Conservation (phyloP, 92 coral and sea anemone species). For the Actinernus sp. region DNA sequence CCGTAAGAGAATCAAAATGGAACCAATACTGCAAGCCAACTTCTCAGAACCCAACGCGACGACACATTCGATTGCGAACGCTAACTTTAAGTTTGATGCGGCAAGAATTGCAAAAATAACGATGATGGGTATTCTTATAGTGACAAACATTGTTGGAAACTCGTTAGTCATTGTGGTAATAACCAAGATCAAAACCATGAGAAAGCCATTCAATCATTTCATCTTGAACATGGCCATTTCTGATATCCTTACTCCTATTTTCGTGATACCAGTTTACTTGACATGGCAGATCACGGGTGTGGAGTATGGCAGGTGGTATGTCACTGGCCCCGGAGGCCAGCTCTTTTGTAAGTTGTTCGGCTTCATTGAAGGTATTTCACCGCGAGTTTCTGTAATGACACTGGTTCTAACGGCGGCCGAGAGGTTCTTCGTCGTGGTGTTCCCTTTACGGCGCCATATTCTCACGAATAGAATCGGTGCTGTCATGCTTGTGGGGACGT, state of each 20-base stretch:
- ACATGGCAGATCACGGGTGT: slow-evolving; percentile 15
- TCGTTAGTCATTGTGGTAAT: slow-evolving; percentile 1
- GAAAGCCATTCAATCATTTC: slow-evolving; percentile 23
- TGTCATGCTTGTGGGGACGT: slow-evolving; percentile 19
- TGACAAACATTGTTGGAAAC: slow-evolving; percentile 3
- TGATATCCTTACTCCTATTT: slow-evolving; percentile 56
- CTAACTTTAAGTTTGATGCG: too few relatives aligned
- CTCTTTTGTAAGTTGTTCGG: slow-evolving; percentile 57
- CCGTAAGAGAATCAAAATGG: too few relatives aligned
- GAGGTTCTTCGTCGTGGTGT: slow-evolving; percentile 52
- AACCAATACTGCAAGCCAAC: too few relatives aligned
- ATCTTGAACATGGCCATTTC: slow-evolving; percentile 65
- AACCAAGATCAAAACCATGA: slow-evolving; percentile 2
- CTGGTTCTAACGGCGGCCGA: slow-evolving; percentile 57
- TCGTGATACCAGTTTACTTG: slow-evolving; percentile 57
- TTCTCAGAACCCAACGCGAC: too few relatives aligned
- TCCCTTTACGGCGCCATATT: slow-evolving; percentile 43
- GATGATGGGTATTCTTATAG: too few relatives aligned
- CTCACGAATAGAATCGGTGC: slow-evolving; percentile 28
- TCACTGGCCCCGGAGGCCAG: slow-evolving; percentile 39
- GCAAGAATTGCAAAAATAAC: too few relatives aligned
- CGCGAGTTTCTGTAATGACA: slow-evolving; percentile 53
- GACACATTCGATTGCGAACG: too few relatives aligned
- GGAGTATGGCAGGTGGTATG: slow-evolving; percentile 25
- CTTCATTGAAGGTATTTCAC: slow-evolving; percentile 51